Conservation (phyloP, 2,888 invertebrate species). For the Bellardia pandia region DNA sequence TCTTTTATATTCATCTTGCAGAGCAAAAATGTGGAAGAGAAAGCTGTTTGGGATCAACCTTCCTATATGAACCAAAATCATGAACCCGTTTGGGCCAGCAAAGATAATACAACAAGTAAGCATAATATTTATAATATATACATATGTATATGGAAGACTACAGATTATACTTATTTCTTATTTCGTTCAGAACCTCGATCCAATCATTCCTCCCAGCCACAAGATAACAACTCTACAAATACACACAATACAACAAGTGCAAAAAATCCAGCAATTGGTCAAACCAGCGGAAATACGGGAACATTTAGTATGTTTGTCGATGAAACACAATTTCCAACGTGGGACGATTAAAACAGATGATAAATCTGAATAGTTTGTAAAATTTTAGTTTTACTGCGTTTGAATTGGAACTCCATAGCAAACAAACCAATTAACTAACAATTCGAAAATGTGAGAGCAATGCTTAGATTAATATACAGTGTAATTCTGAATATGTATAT, state of each 20-base stretch:
- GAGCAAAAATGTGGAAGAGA: conserved; percentile 81
- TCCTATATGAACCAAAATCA: conserved; percentile 80
- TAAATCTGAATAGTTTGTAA: conserved; percentile 48
- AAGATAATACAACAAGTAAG: conserved; percentile 79
- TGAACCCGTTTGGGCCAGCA: conserved; percentile 82
- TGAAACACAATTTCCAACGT: conserved; percentile 87
- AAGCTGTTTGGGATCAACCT: conserved; percentile 84
- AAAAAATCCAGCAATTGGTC: conserved; percentile 77
- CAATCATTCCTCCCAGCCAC: conserved; percentile 72
- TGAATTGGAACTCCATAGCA: conserved; percentile 31
- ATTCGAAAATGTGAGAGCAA: conserved; percentile 56
- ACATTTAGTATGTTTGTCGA: conserved; percentile 86
- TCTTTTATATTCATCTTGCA: neutral
- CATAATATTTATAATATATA: neutral
- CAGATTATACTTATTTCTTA: no score
- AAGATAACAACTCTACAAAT: conserved; percentile 74
- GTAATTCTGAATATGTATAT: neutral
- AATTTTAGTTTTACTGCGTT: conserved; percentile 57
- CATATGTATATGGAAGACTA: no score
- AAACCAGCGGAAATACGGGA: conserved; percentile 77
- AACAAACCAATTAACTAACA: conserved; percentile 48
- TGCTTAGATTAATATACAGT: conserved; percentile 56
- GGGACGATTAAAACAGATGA: conserved; percentile 86
- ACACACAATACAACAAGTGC: conserved; percentile 75
- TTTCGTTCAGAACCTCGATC: conserved; percentile 77